Evolutionary conservation across 2,888 invertebrate genomes (phyloP).

Genomic region (Ganaspis brasiliensis): DNA sequence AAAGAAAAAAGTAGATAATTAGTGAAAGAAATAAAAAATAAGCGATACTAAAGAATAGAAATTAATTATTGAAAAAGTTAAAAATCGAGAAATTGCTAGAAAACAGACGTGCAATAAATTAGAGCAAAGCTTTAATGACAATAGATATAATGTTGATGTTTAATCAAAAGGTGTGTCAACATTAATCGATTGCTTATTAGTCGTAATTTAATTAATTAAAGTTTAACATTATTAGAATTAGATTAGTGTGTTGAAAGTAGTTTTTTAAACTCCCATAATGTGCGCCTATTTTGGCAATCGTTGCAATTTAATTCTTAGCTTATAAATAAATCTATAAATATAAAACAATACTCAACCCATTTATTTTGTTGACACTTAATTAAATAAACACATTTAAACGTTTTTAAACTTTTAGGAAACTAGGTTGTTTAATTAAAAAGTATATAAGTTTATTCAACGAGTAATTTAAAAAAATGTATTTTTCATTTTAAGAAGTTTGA

Average conservation of each 20-base stretch:
- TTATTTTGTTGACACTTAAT: not conserved
- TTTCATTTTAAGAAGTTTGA: no score
- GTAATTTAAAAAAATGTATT: no score
- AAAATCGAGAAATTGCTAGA: no score
- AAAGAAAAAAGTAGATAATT: no score
- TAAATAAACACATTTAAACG: no score
- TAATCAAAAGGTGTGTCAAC: slow-evolving; percentile 2
- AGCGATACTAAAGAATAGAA: no score
- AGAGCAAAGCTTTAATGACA: not conserved
- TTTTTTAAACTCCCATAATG: slow-evolving; percentile 3
- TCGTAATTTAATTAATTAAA: slow-evolving; percentile 27
- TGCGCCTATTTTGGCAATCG: slow-evolving; percentile 24
- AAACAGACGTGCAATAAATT: not conserved
- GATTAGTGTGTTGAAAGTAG: slow-evolving; percentile 20
- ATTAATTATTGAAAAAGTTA: no score
- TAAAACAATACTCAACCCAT: slow-evolving; percentile 17
- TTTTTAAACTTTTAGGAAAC: no score
- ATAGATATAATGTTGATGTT: slow-evolving; percentile 11
- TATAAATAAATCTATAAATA: slow-evolving; percentile 28
- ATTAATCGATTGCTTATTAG: slow-evolving; percentile 9
- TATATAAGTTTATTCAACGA: no score
- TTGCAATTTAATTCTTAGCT: slow-evolving; percentile 11
- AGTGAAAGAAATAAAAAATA: no score
- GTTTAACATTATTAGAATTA: slow-evolving; percentile 14
- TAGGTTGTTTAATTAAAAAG: no score